These are phyloP conservation scores for Eudemis profundana DNA, from an alignment of 2,888 invertebrate species.

Conservation along the genomic window DNA sequence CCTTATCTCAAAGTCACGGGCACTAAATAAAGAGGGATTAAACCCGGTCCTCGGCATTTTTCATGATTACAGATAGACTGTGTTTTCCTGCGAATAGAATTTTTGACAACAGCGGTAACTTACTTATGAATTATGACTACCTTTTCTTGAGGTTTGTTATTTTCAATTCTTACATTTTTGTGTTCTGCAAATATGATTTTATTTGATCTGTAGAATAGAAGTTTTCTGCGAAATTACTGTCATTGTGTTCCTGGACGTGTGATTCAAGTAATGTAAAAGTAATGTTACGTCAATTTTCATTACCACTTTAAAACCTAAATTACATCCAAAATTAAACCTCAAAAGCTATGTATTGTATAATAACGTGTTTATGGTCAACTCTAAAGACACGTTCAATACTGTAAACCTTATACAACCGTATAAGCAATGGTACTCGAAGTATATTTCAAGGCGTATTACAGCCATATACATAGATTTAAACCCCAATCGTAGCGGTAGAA, in stretches of 20 bases:
- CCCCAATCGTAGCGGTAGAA: constrained; percentile 4
- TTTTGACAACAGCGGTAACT: constrained; percentile 17
- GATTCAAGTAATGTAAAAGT: background rate
- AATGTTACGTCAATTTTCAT: no score
- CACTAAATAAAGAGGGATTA: constrained; percentile 40
- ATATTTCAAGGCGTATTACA: background rate
- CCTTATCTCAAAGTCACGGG: constrained; percentile 51
- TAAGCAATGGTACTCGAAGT: background rate
- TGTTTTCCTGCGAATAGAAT: constrained; percentile 12
- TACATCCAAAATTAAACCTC: no score
- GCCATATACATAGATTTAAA: constrained; percentile 5
- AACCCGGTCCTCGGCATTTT: constrained; percentile 31
- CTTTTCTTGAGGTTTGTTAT: constrained; percentile 15
- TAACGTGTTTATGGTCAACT: background rate
- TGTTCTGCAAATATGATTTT: constrained; percentile 7
- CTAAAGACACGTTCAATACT: background rate
- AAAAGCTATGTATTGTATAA: background rate
- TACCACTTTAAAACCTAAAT: no score
- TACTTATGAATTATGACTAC: constrained; percentile 26
- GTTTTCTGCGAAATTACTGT: background rate
- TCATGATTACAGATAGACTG: constrained; percentile 26
- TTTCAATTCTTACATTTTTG: constrained; percentile 5
- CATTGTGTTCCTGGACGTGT: background rate
- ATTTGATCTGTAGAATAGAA: background rate
- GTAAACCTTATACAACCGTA: background rate